Conservation (phyloP, 1,140 invertebrate genomes). For the Calephelis virginiensis region DNA sequence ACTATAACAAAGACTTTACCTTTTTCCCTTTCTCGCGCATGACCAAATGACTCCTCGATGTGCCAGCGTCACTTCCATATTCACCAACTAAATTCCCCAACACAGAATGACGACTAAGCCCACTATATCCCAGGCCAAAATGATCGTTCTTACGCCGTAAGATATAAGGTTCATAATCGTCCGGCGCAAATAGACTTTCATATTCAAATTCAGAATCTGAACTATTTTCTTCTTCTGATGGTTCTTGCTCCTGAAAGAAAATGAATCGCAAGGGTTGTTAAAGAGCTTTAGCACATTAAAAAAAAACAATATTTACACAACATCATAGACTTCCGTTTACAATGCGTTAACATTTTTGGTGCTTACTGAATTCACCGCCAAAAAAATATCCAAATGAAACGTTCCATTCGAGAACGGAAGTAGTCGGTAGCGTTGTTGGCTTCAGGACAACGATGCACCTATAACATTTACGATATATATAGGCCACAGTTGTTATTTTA, state of each 20-base stretch:
- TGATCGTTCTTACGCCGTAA: constrained; percentile 88
- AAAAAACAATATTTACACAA: neutral
- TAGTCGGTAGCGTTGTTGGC: too few species aligned
- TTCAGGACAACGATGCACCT: too few species aligned
- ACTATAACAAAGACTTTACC: constrained; percentile 47
- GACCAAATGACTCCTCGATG: constrained; percentile 58
- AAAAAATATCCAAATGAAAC: too few species aligned
- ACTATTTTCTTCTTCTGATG: constrained; percentile 39
- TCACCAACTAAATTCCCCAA: constrained; percentile 58
- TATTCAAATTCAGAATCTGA: constrained; percentile 82
- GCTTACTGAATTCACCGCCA: too few species aligned
- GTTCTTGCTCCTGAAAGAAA: neutral
- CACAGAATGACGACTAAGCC: constrained; percentile 82
- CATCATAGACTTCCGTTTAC: too few species aligned
- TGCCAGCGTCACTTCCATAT: constrained; percentile 39
- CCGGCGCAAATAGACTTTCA: constrained; percentile 88
- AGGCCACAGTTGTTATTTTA: too few species aligned
- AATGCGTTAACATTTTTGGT: too few species aligned
- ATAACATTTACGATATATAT: too few species aligned
- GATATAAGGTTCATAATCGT: constrained; percentile 87
- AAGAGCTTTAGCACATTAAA: neutral
- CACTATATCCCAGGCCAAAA: constrained; percentile 94
- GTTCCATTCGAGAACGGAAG: too few species aligned
- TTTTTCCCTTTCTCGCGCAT: constrained; percentile 74
- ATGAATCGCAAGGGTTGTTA: neutral